A percentile compares a stretch with the other conserved stretches of the same genome.
Evolutionary conservation across 1,140 invertebrate genomes (phyloP).

Genomic region (Drosophila pseudoobscura): DNA sequence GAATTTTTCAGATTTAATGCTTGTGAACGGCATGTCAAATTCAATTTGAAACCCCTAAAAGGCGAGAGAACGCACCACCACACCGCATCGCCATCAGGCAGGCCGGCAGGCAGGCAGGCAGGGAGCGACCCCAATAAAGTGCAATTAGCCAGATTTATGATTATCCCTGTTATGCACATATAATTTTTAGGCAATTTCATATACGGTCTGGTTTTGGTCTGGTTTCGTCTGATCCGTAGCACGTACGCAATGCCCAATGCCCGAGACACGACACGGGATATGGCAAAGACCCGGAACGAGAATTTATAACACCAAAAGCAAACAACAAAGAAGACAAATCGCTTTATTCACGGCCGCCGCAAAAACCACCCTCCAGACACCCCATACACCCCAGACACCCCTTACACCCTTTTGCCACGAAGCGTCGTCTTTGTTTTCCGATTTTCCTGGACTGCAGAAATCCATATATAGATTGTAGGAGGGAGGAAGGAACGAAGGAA

Average conservation of each 20-base stretch:
- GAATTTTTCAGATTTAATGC: slow-evolving; percentile 67
- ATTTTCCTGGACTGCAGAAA: too few relatives aligned
- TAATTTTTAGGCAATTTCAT: slow-evolving; percentile 81
- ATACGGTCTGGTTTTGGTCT: slow-evolving; percentile 36
- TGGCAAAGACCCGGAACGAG: slow-evolving; percentile 51
- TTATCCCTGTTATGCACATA: slow-evolving; percentile 83
- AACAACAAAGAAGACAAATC: slow-evolving; percentile 81
- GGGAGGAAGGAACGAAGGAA: slow-evolving; percentile 4
- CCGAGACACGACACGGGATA: too few relatives aligned
- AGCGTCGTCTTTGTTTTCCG: too few relatives aligned
- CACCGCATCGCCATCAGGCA: slow-evolving; percentile 1
- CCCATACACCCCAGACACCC: too few relatives aligned
- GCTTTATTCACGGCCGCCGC: slow-evolving; percentile 76
- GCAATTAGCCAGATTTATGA: slow-evolving; percentile 83
- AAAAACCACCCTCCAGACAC: slow-evolving; percentile 57
- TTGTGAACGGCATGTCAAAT: slow-evolving; percentile 75
- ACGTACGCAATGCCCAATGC: slow-evolving; percentile 29
- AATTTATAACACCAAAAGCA: slow-evolving; percentile 81
- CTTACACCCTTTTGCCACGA: too few relatives aligned
- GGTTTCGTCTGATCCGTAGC: slow-evolving; percentile 8
- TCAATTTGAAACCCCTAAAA: slow-evolving; percentile 71
- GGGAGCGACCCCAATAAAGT: slow-evolving; percentile 74
- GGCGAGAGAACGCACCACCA: slow-evolving; percentile 44
- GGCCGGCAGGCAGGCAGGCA: not conserved
- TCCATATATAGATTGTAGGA: too few relatives aligned